Evolutionary conservation across 1,140 invertebrate species (phyloP), one percentile per base, ranked within the genome.

Genomic region (Atta colombica): DNA sequence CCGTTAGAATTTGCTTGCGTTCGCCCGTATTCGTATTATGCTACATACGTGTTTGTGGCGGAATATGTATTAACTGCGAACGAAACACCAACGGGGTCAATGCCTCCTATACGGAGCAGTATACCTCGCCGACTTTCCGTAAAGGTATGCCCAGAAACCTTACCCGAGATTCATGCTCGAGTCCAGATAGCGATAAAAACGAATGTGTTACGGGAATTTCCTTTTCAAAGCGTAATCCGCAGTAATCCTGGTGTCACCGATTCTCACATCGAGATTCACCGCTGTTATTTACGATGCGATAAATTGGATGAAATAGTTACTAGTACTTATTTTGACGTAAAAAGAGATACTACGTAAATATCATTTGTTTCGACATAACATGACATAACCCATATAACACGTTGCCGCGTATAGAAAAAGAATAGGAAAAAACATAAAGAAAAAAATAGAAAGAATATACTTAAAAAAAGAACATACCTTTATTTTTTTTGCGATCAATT

Each of bases 131-230:
- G 91, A 93, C 93, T 93, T 93, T 93, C 93, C 92, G 92, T 92
- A 92, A 71, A 82, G 69, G 80, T 90, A 91, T 85, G 90, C 82
- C 49, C 86, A 63, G 88, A 72, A 88, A 85, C 77, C 77, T 87
- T 87, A 84, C 84, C 90, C 85, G 91, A 90, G 91, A 93, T 93
- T 93, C 91, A 92, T 88, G 66, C 77, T 60, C 72, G 85, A 65
- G 69, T 60, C 87, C 39, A 81, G 81, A 74, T 85, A 60, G 80
- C 92, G 89, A 93, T 94, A 95, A 95, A 94, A 94, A 95, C 94
- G 93, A 94, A 94, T 94, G 93, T 94, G 93, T 94, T 93, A 95
- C 94, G 92, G 93, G 92, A 94, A 94, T 94, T 94, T 94, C 94
- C 93, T 95, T 94, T 95, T 95, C 94, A 93, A 94, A 91, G 81